Evolutionary conservation across 2,113 vertebrate genomes (phyloP).

Genomic region (Nothobranchius furzeri): DNA sequence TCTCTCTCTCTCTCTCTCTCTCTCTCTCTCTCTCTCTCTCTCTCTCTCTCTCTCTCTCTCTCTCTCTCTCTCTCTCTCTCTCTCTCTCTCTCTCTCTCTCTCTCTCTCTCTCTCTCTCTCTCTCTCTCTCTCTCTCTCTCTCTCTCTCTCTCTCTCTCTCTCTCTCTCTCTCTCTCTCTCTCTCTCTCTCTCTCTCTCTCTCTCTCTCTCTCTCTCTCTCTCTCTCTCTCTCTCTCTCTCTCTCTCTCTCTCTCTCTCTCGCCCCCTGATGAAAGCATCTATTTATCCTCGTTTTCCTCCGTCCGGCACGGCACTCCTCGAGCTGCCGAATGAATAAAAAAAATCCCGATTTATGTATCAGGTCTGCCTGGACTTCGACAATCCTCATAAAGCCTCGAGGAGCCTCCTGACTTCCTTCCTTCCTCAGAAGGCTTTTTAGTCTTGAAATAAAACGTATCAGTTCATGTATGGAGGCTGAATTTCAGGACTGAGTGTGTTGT

Average conservation of each 20-base stretch:
- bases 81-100: neutral
- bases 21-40: too few species aligned
- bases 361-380: conserved; percentile 47
- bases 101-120: too few species aligned
- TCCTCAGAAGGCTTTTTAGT: too few species aligned
- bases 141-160: too few species aligned
- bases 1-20: too few species aligned
- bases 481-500: too few species aligned
- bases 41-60: neutral
- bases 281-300: conserved; percentile 39
- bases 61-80: conserved; percentile 28
- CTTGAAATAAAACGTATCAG: too few species aligned
- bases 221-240: conserved; percentile 12
- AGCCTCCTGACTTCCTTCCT: neutral
- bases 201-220: too few species aligned
- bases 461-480: too few species aligned
- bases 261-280: conserved; percentile 32
- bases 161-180: too few species aligned
- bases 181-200: too few species aligned
- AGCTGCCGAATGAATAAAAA: conserved; percentile 43
- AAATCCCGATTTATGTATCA: conserved; percentile 44
- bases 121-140: too few species aligned
- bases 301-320: conserved; percentile 1
- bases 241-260: conserved; percentile 21
- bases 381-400: conserved; percentile 35